Evolutionary conservation across 2,888 invertebrate genomes (phyloP).

Genomic region (Plagodis pulveraria): DNA sequence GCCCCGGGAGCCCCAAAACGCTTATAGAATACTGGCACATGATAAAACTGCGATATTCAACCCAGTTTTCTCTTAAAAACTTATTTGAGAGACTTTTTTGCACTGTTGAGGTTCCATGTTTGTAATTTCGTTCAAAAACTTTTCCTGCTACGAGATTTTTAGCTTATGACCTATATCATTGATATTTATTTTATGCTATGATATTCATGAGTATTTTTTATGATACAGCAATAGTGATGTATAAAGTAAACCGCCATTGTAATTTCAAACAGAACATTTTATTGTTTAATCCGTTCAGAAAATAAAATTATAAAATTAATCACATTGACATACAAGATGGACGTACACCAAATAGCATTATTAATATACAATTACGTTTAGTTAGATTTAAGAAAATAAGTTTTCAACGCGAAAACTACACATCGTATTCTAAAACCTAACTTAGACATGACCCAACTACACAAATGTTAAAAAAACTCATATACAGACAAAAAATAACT

Average conservation of each 20-base stretch:
- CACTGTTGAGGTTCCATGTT: constrained; percentile 15
- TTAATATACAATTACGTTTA: constrained; percentile 73
- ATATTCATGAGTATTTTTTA: constrained; percentile 3
- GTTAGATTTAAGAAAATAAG: constrained; percentile 74
- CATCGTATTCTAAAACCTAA: constrained; percentile 70
- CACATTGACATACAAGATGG: constrained; percentile 84
- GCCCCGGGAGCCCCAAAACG: constrained; percentile 59
- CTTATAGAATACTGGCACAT: constrained; percentile 73
- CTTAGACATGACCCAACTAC: constrained; percentile 77
- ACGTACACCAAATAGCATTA: constrained; percentile 82
- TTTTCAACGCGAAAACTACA: constrained; percentile 70
- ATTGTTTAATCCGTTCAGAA: constrained; percentile 84
- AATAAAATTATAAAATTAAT: constrained; percentile 75
- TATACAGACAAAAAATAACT: constrained; percentile 83
- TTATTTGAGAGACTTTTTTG: constrained; percentile 10
- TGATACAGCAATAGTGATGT: constrained; percentile 27
- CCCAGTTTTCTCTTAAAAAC: constrained; percentile 29
- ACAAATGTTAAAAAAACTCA: constrained; percentile 77
- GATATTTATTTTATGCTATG: constrained; percentile 12
- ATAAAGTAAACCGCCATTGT: constrained; percentile 62
- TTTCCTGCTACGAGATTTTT: constrained; percentile 15
- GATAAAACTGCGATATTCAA: constrained; percentile 74
- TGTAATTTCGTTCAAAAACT: constrained; percentile 20
- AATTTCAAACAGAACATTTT: constrained; percentile 85
- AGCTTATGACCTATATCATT: constrained; percentile 17